Percentiles rank a stretch among this genome's conserved stretches.
phyloP scores from a whole-genome alignment of 2,113 vertebrate genomes.

The Catharus bicknelli region DNA sequence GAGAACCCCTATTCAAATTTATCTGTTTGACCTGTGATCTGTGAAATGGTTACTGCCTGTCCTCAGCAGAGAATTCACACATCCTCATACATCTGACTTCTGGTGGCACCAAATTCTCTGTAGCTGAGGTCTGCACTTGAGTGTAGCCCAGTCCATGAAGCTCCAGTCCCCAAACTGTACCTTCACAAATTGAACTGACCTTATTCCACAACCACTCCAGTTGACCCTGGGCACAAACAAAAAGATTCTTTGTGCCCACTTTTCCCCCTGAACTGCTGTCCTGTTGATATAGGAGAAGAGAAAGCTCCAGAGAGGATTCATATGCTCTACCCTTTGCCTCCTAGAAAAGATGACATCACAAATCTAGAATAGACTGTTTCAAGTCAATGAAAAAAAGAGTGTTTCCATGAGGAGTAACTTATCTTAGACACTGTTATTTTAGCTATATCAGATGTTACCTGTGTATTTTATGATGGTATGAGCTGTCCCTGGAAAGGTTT shows the following conservation, averaged over 20 bases:
- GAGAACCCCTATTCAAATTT: not conserved
- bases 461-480: not conserved
- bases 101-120: not conserved
- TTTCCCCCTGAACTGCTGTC: not conserved
- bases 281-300: not conserved
- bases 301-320: not conserved
- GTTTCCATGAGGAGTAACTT: not conserved
- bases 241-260: no score
- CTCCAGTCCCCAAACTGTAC: not conserved
- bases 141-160: not conserved
- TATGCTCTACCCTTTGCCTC: not conserved
- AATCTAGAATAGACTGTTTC: not conserved
- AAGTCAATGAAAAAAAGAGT: not conserved
- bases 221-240: rapidly evolving
- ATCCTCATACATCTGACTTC: not conserved
- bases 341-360: not conserved
- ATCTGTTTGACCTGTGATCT: not conserved
- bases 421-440: not conserved
- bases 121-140: not conserved
- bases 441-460: not conserved
- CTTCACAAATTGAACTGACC: not conserved
- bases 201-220: not conserved
- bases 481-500: not conserved
- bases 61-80: not conserved
- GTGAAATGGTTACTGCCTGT: not conserved